Base-by-base conservation (phyloP, 1,140 invertebrate species). In the Heterodera carotae region DNA sequence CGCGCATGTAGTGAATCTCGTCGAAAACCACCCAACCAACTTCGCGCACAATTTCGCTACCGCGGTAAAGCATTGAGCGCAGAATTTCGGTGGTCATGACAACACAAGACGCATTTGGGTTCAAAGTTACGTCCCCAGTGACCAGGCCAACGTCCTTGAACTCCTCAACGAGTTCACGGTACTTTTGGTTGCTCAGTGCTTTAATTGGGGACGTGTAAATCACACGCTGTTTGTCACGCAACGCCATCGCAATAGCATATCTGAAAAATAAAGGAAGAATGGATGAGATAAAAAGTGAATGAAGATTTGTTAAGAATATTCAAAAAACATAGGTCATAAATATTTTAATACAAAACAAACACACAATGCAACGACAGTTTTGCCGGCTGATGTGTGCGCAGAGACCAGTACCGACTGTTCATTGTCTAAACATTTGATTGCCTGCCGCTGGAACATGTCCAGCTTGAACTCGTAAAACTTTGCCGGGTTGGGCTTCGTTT, bases 1-100 rank as follows among this genome's bases (percentile, higher is more conserved):
- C 96, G 88, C 97, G 90, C 97, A 99, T 99, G 88, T 99, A 99
- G 90, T 99, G 97, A 86, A 99, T 99, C 90, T 99, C 97, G 89
- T 99, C 97, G 90, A 99, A 99, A 70, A 99, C 91, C 12, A 99
- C 97, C 97, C 97, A 99, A 67, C 95, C 97, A 5, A 99, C 95
- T 91, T 99, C 97, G 81, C 96, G 90, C 92, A 97, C 98, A 12
- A 91, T 89, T 90, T 99, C 96, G 56, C 95, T 98, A 74, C 97
- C 97, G 88, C 96, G 91, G 86, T 99, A 99, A 29, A 99, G 90
- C 97, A 99, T 99, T 85, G 95, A 97, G 81, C 97, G 90, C 72
- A 99, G 90, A 92, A 99, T 99, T 92, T 99, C 97, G 39, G 97
- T 99, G 2, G 97, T 99, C 97, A 99, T 99, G 79, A 99, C 97